Base-by-base conservation (phyloP, 2,888 invertebrate species). In the Hirtodrosophila cameraria region DNA sequence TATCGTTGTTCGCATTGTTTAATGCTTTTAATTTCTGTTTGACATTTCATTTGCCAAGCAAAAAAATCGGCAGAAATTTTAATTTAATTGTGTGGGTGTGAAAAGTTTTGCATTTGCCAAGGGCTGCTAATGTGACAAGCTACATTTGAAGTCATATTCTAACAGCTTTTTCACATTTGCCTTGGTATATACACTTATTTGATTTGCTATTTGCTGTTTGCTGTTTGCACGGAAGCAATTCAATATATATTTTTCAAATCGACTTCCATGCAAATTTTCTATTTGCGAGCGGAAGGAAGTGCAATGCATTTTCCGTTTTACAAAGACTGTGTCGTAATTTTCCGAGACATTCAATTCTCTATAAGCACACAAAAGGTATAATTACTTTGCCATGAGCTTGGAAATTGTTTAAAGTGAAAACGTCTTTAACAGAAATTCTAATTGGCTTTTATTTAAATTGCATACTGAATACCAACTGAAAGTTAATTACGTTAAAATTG, bases 21-120 rank as follows among this genome's bases (percentile, higher is more conserved):
- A 74, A 60, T 73, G 75, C 75, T 80, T 75, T 82, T 66, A 79
- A 75, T 79, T 75, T 75, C n/a, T n/a, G n/a, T 60, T 71, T 71
- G 68, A 71, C 72, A 75, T 83, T 68, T 70, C 62, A 73, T 71
- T 66, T 69, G 59, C 49, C 70, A 72, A 74, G 60, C 48, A 50
- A 35, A 30, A 30, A 27, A 33, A 12, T 42, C 18, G 16, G 15
- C 13, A 38, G 50, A 46, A 48, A 52, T 55, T 61, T n/a, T n/a
- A n/a, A 60, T 57, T 59, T 65, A 48, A 60, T 54, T 58, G 66
- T 69, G 46, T 60, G 42, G 46, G 33, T 38, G 66, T 30, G 38
- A 64, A 64, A 75, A 57, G 25, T 64, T 75, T 49, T 54, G 13
- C 31, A 18, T 48, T 20, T 41, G 13, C 16, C 41, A 28, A 39